Conservation (phyloP, 2,113 vertebrate species). For the Pseudolaguvia tuberculata region DNA sequence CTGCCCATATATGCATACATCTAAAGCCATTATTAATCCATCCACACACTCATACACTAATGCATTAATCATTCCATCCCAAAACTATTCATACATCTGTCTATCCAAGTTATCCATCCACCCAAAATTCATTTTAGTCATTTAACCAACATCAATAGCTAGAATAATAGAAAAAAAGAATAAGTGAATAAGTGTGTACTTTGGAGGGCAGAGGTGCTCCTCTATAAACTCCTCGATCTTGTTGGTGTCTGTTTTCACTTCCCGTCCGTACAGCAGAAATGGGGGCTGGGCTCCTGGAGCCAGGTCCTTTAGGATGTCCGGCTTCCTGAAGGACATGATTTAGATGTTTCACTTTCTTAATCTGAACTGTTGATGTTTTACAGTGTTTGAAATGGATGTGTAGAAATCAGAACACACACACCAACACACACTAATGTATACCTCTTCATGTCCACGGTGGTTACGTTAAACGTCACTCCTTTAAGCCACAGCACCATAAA, state of each 20-base stretch:
- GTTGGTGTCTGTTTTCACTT: slow-evolving; percentile 90
- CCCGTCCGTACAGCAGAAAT: slow-evolving; percentile 76
- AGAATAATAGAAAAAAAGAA: neutral
- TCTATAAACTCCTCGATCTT: slow-evolving; percentile 92
- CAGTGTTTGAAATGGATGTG: neutral
- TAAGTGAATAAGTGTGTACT: slow-evolving; percentile 57
- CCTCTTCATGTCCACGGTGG: slow-evolving; percentile 93
- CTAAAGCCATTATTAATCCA: no score
- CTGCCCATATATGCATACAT: no score
- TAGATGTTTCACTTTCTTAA: neutral
- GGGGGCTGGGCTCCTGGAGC: slow-evolving; percentile 86
- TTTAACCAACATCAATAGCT: no score
- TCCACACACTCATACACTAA: no score
- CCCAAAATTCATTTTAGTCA: no score
- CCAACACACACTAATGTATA: slow-evolving; percentile 57
- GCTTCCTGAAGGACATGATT: slow-evolving; percentile 67
- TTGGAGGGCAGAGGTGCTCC: slow-evolving; percentile 79
- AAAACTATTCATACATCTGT: no score
- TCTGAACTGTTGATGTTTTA: neutral
- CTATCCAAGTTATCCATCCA: no score
- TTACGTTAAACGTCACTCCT: slow-evolving; percentile 92
- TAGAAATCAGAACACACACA: no score
- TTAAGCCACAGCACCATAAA: slow-evolving; percentile 99
- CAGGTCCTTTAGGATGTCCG: slow-evolving; percentile 79
- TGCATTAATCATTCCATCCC: no score